Base-by-base conservation (phyloP, 2,113 vertebrate genomes). In the Cyanoliseus patagonus region DNA sequence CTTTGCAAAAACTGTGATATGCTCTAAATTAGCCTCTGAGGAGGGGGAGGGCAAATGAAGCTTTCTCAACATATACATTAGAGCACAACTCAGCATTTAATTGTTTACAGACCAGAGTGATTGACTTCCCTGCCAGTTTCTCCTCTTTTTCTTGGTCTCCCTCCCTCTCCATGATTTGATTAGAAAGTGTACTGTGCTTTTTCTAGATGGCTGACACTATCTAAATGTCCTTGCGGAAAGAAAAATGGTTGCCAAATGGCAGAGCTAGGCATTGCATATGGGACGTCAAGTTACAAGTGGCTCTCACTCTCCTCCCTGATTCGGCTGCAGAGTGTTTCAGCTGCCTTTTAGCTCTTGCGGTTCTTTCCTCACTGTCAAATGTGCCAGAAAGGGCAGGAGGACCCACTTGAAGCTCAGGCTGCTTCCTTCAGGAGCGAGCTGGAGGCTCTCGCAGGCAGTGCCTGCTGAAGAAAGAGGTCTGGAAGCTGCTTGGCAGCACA, bases 1-100 rank as follows among this genome's bases (percentile, higher is more conserved):
- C 88, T 97, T 91, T 97, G 94, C 94, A 88, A 96, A 97, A 98
- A 95, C 90, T 93, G 68, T 96, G 89, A 94, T 98, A 97, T 67
- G 66, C 92, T 97, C 92, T 97, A 95, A 97, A 96, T 97, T 94
- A 93, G 80, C 77, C 89, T 96, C 73, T 22, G 35, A 88, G 80
- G 53, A 95, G 39, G 46, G 63, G 81, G 39, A 84, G 46, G 55
- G 73, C 35, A 82, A 88, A 91, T 7, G 8, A 18, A 69, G 11
- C n/a, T 51, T 63, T 95, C 88, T 90, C 61, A 87, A 24, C 10
- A 3, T 78, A 70, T 75, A 90, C 49, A 24, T 86, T 82, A 28
- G 59, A 95, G 52, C 18, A 89, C 37, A 17, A 78, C 77, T 83
- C 30, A 35, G 23, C 5, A 10, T 61, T 86, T 94, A 86, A 76